Base-by-base conservation (phyloP, 2,797 vertebrate species). In the Chrysocyon brachyurus region DNA sequence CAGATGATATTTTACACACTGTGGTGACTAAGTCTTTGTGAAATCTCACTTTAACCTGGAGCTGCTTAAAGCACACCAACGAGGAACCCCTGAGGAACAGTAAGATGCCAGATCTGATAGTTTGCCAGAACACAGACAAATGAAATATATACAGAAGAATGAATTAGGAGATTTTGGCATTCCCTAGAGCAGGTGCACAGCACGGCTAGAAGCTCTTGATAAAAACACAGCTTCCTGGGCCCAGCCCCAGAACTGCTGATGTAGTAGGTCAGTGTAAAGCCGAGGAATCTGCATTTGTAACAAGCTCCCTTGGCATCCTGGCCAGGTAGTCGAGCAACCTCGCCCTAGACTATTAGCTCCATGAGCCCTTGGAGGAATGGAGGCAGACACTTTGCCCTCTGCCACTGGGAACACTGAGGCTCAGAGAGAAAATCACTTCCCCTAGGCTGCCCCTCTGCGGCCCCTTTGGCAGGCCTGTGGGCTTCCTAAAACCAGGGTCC, bases 181-280 rank as follows among this genome's bases (percentile, higher is more conserved):
- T 56, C 64, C n/a, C 15, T 2, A 52, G 91, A n/a, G 54, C 64
- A 61, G 40, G 1, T 3, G 4, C 21, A 0, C 2, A 19, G 21
- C 28, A 6, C 46, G 52, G 1, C 77, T 56, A 3, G 2, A 3
- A 63, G 46, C 63, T 87, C 93, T 26, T 11, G 61, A 46, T 66
- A 3, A n/a, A 70, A 85, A 33, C 28, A 26, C 49, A 54, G 26
- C 66, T 78, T 73, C 91, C 33, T 0, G 17, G 70, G 14, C 64
- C 64, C 31, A n/a, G 15, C 21, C 66, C 24, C 56, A 3, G 54
- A 75, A 49, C n/a, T 2, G 0, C 68, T 3, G 3, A 24, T 15
- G 4, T 9, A 0, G 0, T 8, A 12, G 15, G 22, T 64, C 56
- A 24, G 17, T 8, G 46, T 3, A 11, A 17, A n/a, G 5, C 79